Base-by-base conservation (phyloP, 2,888 invertebrate species). In the Orchesellides sinensis region DNA sequence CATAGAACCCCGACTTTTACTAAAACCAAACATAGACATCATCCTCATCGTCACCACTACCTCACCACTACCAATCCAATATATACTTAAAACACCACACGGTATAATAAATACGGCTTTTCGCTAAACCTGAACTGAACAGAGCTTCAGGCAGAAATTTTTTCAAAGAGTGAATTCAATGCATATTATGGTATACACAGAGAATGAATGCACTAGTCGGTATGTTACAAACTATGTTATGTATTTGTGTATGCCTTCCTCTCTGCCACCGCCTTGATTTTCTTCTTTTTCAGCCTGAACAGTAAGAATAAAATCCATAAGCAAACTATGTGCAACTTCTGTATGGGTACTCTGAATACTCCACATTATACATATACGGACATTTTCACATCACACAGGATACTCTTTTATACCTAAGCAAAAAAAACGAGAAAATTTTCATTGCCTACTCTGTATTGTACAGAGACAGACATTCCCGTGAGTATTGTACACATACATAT, bases 231-330 rank as follows among this genome's bases (percentile, higher is more conserved):
- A 54, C 21, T 54, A 74, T 65, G 65, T 61, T 49, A 8, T 54
- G 54, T 54, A 17, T 47, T 12, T 47, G 47, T 54, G 25, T 54
- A 21, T 54, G 54, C 25, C 25, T 25, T 21, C n/a, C 3, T 32
- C 59, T 59, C 68, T 68, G 78, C 78, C 79, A 79, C 79, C 79
- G 79, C 79, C 79, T 79, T 79, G 79, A 79, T 79, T 79, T 79
- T 79, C 65, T 79, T 72, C 65, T 32, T 69, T 65, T 79, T 79
- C 61, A 79, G 70, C 56, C 65, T 63, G 47, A 25, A 54, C 63
- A 40, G 29, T 75, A n/a, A n/a, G n/a, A n/a, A 65, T 74, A 65
- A 52, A 65, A 47, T 32, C 25, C 65, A 65, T 65, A 54, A 75
- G 12, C 45, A 40, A 17, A 40, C 66, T 61, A 75, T n/a, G 66